Conservation (phyloP, 2,113 vertebrate species). For the Aegotheles bennettii region DNA sequence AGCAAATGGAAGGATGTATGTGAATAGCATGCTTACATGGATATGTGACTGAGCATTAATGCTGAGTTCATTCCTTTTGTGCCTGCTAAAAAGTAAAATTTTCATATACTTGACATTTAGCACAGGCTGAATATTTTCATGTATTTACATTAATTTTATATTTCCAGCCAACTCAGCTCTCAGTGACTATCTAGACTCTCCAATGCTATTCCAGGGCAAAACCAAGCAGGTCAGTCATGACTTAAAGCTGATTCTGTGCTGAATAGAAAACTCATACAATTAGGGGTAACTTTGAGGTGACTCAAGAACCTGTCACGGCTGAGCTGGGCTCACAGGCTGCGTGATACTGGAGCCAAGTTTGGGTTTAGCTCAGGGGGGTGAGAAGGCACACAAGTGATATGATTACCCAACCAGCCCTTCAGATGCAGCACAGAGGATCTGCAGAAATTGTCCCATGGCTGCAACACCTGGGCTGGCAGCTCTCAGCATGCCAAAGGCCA, state of each 20-base stretch:
- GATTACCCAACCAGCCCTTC: rapidly evolving
- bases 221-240: not conserved
- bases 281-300: too few species aligned
- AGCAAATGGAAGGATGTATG: not conserved
- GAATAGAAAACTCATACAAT: not conserved
- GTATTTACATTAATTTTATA: not conserved
- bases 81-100: not conserved
- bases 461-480: not conserved
- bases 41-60: not conserved
- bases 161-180: not conserved
- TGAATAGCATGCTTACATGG: not conserved
- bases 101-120: not conserved
- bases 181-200: not conserved
- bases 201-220: not conserved
- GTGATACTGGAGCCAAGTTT: not conserved
- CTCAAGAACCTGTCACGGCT: not conserved
- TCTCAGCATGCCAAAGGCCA: not conserved
- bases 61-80: not conserved
- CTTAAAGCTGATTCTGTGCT: not conserved
- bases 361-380: rapidly evolving
- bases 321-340: not conserved
- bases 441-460: not conserved
- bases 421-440: not conserved
- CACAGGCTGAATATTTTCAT: not conserved
- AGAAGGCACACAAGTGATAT: rapidly evolving